These are phyloP conservation scores for Virgularia gustaviana DNA, from an alignment of 92 coral and sea anemone species.

Conservation along the genomic window DNA sequence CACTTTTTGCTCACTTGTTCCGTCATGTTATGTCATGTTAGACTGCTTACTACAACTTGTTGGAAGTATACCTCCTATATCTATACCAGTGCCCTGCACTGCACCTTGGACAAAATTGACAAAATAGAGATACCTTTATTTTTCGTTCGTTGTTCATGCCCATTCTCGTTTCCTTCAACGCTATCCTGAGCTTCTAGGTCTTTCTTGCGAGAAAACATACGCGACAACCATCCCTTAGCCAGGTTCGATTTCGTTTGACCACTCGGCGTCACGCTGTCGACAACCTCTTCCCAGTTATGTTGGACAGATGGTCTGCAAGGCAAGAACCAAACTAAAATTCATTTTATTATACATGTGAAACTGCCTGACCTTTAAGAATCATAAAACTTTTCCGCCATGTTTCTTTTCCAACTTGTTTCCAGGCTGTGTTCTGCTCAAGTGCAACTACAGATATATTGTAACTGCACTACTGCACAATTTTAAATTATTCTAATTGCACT, in stretches of 20 bases:
- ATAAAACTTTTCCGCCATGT: too few species aligned
- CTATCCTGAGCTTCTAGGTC: not conserved
- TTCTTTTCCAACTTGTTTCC: too few species aligned
- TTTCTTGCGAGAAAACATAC: slow-evolving; percentile 25
- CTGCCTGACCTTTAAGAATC: too few species aligned
- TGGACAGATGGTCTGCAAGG: not conserved
- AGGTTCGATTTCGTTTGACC: not conserved
- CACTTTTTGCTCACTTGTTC: too few species aligned
- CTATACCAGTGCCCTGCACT: too few species aligned
- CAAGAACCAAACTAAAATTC: not conserved
- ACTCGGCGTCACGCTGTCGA: slow-evolving; percentile 43
- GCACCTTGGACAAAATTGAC: not conserved
- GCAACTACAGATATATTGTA: too few species aligned
- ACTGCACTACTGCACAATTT: too few species aligned
- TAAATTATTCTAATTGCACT: slow-evolving; percentile 32
- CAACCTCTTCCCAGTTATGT: slow-evolving; percentile 32
- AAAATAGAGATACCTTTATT: too few species aligned
- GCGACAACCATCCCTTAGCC: slow-evolving; percentile 20
- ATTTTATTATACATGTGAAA: slow-evolving; percentile 3
- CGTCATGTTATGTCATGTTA: too few species aligned
- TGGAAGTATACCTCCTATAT: too few species aligned
- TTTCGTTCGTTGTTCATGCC: not conserved
- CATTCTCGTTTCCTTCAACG: slow-evolving; percentile 5
- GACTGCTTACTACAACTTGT: too few species aligned
- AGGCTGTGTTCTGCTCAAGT: too few species aligned